Percentiles rank a stretch among this genome's conserved stretches.
phyloP scores from a whole-genome alignment of 2,113 vertebrate genomes.

The Xenopus borealis region DNA sequence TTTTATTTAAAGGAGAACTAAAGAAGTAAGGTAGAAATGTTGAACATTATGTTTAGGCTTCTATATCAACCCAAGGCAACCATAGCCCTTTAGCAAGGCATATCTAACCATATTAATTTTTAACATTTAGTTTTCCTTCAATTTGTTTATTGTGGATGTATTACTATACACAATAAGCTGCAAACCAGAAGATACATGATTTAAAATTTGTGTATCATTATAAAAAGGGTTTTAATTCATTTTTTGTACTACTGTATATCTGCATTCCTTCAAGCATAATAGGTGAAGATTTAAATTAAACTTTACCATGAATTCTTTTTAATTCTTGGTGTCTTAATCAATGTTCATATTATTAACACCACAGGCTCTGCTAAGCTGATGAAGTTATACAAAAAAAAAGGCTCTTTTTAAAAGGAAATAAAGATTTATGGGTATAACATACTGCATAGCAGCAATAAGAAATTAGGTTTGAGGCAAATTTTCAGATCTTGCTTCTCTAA shows the following conservation, averaged over 20 bases:
- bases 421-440: slow-evolving; percentile 28
- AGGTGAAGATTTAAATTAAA: neutral
- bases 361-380: slow-evolving; percentile 22
- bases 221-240: neutral
- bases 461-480: slow-evolving; percentile 18
- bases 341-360: slow-evolving; percentile 28
- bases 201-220: too few species aligned
- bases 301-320: neutral
- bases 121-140: too few species aligned
- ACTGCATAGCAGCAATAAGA: neutral
- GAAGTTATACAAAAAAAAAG: slow-evolving; percentile 24
- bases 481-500: neutral
- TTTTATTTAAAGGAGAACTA: too few species aligned
- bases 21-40: too few species aligned
- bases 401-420: slow-evolving; percentile 31
- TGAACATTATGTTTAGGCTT: too few species aligned
- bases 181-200: neutral
- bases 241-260: neutral
- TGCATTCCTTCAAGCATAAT: neutral
- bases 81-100: too few species aligned
- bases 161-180: too few species aligned
- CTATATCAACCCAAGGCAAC: too few species aligned
- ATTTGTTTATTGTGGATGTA: too few species aligned
- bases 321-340: slow-evolving; percentile 25
- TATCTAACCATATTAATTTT: too few species aligned